Conservation (phyloP, 2,888 invertebrate species). For the Apodemia duryi region DNA sequence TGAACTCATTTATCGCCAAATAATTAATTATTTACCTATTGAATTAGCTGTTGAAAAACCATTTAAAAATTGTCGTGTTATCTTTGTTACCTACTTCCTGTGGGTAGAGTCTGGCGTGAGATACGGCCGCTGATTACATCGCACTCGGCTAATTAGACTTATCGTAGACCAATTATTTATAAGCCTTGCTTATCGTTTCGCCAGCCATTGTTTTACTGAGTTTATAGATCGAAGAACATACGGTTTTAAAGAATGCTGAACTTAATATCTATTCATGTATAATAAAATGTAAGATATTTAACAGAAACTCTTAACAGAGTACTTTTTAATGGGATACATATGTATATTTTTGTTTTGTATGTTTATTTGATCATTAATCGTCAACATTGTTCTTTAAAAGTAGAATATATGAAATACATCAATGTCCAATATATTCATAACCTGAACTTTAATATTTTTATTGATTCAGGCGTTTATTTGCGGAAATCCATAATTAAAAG, state of each 20-base stretch:
- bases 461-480: no score
- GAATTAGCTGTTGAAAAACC: constrained; percentile 40
- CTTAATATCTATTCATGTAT: constrained; percentile 2
- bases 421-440: no score
- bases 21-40: constrained; percentile 4
- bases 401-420: no score
- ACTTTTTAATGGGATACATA: background rate
- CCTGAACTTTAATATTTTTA: no score
- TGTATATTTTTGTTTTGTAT: no score
- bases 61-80: constrained; percentile 34
- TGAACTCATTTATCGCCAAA: background rate
- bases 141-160: constrained; percentile 61
- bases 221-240: constrained; percentile 40
- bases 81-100: constrained; percentile 49
- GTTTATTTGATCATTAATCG: no score
- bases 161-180: constrained; percentile 75
- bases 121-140: constrained; percentile 59
- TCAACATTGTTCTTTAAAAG: no score
- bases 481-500: no score
- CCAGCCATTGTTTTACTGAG: constrained; percentile 52
- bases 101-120: constrained; percentile 41
- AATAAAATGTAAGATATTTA: no score
- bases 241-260: constrained; percentile 30
- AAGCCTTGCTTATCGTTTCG: constrained; percentile 59
- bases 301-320: no score